Evolutionary conservation across 2,888 invertebrate genomes (phyloP).

Genomic region (Linnaemya tessellans): DNA sequence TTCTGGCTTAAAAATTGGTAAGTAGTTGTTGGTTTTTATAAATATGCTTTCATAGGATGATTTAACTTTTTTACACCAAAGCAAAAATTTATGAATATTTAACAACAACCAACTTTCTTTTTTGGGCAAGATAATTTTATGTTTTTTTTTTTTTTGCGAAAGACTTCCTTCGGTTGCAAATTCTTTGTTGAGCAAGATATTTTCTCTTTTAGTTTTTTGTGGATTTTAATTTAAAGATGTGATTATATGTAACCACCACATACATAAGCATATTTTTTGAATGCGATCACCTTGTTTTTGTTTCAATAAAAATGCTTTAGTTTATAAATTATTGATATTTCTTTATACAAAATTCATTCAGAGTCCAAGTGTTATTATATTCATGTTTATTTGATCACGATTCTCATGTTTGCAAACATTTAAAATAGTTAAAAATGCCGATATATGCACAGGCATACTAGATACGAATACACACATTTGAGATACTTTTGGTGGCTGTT

Average conservation of each 20-base stretch:
- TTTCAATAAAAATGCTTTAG: constrained; percentile 5
- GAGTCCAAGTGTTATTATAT: constrained; percentile 36
- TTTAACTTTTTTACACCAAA: constrained; percentile 50
- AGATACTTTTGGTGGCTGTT: constrained; percentile 39
- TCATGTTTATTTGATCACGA: constrained; percentile 80
- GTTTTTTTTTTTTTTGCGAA: constrained; percentile 5
- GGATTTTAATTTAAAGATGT: constrained; percentile 5
- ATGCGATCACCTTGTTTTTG: constrained; percentile 14
- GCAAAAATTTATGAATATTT: constrained; percentile 34
- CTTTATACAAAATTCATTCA: constrained; percentile 45
- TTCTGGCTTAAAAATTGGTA: constrained; percentile 32
- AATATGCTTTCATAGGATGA: constrained; percentile 54
- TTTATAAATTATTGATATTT: constrained; percentile 43
- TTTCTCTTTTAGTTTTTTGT: constrained; percentile 46
- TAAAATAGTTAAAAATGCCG: constrained; percentile 53
- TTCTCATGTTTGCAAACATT: constrained; percentile 79
- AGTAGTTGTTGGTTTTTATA: constrained; percentile 33
- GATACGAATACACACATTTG: constrained; percentile 42
- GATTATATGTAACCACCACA: no score
- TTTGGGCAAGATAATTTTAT: constrained; percentile 23
- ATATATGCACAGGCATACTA: no score
- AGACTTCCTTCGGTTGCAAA: constrained; percentile 49
- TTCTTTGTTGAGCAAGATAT: constrained; percentile 25
- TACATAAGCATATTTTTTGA: constrained; percentile 2
- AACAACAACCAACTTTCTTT: constrained; percentile 48